phyloP scores from a whole-genome alignment of 2,797 vertebrate genomes.

The Rhynchotus rufescens region DNA sequence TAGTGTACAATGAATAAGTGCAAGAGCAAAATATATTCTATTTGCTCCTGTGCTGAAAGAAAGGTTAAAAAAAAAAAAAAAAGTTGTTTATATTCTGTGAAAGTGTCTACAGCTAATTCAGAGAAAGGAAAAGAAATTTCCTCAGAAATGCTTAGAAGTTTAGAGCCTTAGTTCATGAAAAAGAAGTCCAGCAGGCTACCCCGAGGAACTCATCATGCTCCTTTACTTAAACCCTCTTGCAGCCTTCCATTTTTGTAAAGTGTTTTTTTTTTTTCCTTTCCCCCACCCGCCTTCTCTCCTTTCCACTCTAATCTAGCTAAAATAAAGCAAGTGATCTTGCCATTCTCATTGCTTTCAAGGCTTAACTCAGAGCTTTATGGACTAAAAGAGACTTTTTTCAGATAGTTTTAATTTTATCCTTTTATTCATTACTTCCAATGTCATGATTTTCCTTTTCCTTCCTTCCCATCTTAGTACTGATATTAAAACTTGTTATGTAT shows the following conservation, averaged over 20 bases:
- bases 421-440: not conserved
- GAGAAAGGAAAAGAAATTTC: not conserved
- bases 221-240: not conserved
- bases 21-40: not conserved
- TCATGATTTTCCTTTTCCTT: not conserved
- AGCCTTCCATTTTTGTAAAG: not conserved
- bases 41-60: not conserved
- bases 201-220: not conserved
- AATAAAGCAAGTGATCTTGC: conserved; percentile 8
- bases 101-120: not conserved
- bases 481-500: not conserved
- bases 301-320: not conserved
- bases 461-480: not conserved
- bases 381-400: not conserved
- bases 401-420: not conserved
- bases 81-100: not conserved
- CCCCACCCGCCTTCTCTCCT: too few species aligned
- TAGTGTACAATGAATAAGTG: not conserved
- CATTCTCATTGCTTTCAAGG: not conserved
- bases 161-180: not conserved
- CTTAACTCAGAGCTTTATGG: not conserved
- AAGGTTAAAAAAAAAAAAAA: not conserved
- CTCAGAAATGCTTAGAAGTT: not conserved
- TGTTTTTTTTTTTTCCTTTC: not conserved
- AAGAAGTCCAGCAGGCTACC: not conserved